Base-by-base conservation (phyloP, 2,888 invertebrate genomes). In the Netelia inedita region DNA sequence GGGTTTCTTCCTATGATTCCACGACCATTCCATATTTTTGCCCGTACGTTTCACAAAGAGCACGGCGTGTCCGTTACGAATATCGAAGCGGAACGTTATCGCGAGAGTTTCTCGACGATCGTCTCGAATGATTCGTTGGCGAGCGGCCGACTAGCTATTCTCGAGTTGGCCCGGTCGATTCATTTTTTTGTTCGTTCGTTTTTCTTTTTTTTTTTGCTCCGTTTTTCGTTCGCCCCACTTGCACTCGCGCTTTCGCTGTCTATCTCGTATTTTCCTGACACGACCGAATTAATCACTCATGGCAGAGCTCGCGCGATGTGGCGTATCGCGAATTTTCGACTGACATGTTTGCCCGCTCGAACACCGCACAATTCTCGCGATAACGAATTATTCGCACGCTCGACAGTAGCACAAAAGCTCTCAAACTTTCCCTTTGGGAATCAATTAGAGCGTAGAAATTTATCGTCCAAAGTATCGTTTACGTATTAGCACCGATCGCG, bases 1-100 rank as follows among this genome's bases (percentile, higher is more conserved):
- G 83, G 73, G 90, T 93, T 93, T 93, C 90, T 93, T 93, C 88
- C 93, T 92, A 90, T 93, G 93, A 91, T 93, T 93, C 93, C 93
- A 93, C 90, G 93, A 93, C 93, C 93, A 93, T 93, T 89, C 93
- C 93, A 93, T 93, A 92, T 91, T 92, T 91, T 86, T 84, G 28
- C 55, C 69, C 50, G 69, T 69, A 65, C 71, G 55, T 65, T 82
- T 82, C 66, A 28, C 46, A n/a, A 28, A 19, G 46, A 46, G 3
- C 19, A 14, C 16, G 10, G 21, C 16, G 35, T 1, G 14, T 28
- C 19, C 23, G 57, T 90, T 85, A 69, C 28, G 55, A 71, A 83
- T 66, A 63, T 72, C 74, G 55, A 81, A 21, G 41, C 21, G 19
- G 35, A 41, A 59, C 72, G 72, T 55, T 73, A 46, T 73, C 72